phyloP scores from a whole-genome alignment of 2,888 invertebrate genomes.

The Alviniconcha strummeri region DNA sequence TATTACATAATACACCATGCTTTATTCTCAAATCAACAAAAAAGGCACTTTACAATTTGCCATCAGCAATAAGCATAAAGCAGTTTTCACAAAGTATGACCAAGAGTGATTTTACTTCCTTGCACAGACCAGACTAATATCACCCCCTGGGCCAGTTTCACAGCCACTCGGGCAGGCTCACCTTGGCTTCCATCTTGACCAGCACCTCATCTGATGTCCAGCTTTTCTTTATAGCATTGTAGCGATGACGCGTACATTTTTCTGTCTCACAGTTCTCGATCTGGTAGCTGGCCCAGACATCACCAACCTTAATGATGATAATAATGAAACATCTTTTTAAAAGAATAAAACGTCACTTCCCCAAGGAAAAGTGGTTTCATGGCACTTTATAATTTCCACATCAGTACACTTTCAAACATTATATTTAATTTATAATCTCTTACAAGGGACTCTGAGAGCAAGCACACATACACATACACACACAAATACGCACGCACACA shows the following conservation, averaged over 20 bases:
- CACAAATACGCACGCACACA: too few relatives aligned
- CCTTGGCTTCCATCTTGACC: conserved; percentile 76
- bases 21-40: too few relatives aligned
- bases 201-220: conserved; percentile 76
- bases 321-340: background rate
- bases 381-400: background rate
- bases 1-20: too few relatives aligned
- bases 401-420: background rate
- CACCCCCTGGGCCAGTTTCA: too few relatives aligned
- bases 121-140: too few relatives aligned
- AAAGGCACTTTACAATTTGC: too few relatives aligned
- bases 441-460: too few relatives aligned
- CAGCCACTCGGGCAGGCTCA: conserved; percentile 39
- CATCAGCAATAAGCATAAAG: too few relatives aligned
- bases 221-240: conserved; percentile 75
- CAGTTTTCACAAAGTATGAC: too few relatives aligned
- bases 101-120: too few relatives aligned
- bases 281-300: conserved; percentile 76
- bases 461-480: too few relatives aligned
- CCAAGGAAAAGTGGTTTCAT: background rate
- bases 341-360: background rate
- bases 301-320: conserved; percentile 48
- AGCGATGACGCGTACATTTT: conserved; percentile 75
- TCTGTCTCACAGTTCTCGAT: conserved; percentile 74
- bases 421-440: too few relatives aligned